These are phyloP conservation scores for Syngnathus scovelli DNA, from an alignment of 2,113 vertebrate genomes.

Conservation along the genomic window DNA sequence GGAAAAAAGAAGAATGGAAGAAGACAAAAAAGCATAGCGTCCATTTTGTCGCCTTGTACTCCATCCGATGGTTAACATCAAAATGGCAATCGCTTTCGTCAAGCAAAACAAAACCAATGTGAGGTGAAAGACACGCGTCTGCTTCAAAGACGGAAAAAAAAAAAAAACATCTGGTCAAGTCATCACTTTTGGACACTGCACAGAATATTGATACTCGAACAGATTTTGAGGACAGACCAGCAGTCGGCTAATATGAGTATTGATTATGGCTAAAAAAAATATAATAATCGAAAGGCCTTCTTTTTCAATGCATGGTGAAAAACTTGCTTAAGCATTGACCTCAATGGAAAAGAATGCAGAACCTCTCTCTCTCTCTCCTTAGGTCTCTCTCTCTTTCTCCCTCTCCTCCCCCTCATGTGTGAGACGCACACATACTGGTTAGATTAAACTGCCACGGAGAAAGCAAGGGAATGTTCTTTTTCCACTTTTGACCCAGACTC, in stretches of 20 bases:
- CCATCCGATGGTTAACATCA: background rate
- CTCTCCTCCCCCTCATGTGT: slow-evolving; percentile 54
- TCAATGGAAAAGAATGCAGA: slow-evolving; percentile 65
- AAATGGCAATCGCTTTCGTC: background rate
- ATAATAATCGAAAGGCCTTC: background rate
- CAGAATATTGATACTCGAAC: background rate
- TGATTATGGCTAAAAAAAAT: background rate
- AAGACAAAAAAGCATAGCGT: background rate
- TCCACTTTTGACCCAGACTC: slow-evolving; percentile 42
- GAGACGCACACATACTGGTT: slow-evolving; percentile 55
- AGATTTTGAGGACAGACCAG: background rate
- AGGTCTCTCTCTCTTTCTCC: slow-evolving; percentile 11
- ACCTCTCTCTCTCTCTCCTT: slow-evolving; percentile 11
- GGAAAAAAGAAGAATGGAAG: background rate
- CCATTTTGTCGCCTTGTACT: background rate
- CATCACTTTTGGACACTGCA: slow-evolving; percentile 16
- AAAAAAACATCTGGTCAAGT: slow-evolving; percentile 26
- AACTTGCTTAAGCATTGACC: slow-evolving; percentile 46
- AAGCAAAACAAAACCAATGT: too few species aligned
- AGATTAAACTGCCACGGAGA: slow-evolving; percentile 57
- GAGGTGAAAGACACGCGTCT: background rate
- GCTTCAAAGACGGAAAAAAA: background rate
- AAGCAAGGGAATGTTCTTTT: slow-evolving; percentile 15
- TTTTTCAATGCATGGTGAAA: slow-evolving; percentile 33
- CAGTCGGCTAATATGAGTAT: too few species aligned